Evolutionary conservation across 2,113 vertebrate genomes (phyloP).

Genomic region (Nibea albiflora): DNA sequence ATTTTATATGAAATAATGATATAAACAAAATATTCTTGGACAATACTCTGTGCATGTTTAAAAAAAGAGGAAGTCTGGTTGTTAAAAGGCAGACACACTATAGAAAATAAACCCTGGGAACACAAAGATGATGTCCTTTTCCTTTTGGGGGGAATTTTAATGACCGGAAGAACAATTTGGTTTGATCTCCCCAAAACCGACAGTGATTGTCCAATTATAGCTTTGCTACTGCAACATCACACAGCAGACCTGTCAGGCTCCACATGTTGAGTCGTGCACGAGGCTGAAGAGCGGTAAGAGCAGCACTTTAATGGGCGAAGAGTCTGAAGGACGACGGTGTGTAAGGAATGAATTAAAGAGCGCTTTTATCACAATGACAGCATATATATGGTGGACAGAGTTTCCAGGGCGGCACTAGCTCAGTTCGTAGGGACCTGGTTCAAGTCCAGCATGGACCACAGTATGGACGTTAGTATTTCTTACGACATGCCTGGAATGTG

Average conservation of each 20-base stretch:
- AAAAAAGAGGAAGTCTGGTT: neutral
- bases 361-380: too few species aligned
- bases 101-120: neutral
- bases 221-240: neutral
- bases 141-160: neutral
- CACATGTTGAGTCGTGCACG: neutral
- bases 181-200: neutral
- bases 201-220: slow-evolving; percentile 2
- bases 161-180: neutral
- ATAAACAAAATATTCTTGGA: neutral
- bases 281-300: too few species aligned
- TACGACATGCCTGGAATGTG: neutral
- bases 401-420: too few species aligned
- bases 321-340: too few species aligned
- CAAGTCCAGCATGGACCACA: too few species aligned
- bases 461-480: neutral
- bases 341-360: too few species aligned
- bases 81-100: neutral
- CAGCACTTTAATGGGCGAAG: too few species aligned
- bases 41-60: too few species aligned
- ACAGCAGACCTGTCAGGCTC: neutral
- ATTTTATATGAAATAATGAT: neutral
- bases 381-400: too few species aligned
- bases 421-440: too few species aligned
- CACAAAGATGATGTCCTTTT: too few species aligned